Base-by-base conservation (phyloP, 1,140 invertebrate species). In the Drosophila pruinosa region DNA sequence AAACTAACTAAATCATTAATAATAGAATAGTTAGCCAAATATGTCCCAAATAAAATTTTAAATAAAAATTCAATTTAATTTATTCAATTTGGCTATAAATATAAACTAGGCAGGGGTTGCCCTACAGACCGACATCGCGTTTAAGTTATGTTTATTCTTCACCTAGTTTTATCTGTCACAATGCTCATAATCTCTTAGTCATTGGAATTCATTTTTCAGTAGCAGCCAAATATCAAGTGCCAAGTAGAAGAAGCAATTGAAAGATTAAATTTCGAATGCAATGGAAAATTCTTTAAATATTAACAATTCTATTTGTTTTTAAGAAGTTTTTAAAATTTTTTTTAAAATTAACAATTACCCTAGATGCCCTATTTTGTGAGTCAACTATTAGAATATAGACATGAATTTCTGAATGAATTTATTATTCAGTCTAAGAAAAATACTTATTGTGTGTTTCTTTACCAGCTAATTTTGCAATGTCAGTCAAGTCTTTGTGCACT, bases 131-230 rank as follows among this genome's bases (percentile, higher is more conserved):
- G 65, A 47, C 65, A 28, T n/a, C 8, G 31, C 34, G 47, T 63
- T 59, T 85, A 77, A 86, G 86, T 85, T 77, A 72, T 81, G 72
- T 75, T 88, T 62, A 86, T 77, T 77, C 81, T 85, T 81, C 28
- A 75, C 69, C 43, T 73, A 65, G 74, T 72, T 85, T 47, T 85
- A 81, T 77, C 81, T 74, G 59, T 41, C 21, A 61, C 31, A 54
- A 47, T 72, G 39, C 41, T 52, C 56, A 72, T 82, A 83, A 83
- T 83, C 75, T 75, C 36, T 59, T 45, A 79, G 75, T 34, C 61
- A 61, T 75, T 48, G 81, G 81, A 39, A 62, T 69, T 86, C 65
- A 81, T 81, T 48, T 86, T 80, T 54, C 53, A 47, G 41, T 36
- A 36, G 7, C 39, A 59, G 69, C 62, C 69, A 68, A 80, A 22